Percentiles rank a stretch among this genome's conserved stretches.
Evolutionary conservation across 2,113 vertebrate species (phyloP).

Genomic region (Etheostoma cragini): DNA sequence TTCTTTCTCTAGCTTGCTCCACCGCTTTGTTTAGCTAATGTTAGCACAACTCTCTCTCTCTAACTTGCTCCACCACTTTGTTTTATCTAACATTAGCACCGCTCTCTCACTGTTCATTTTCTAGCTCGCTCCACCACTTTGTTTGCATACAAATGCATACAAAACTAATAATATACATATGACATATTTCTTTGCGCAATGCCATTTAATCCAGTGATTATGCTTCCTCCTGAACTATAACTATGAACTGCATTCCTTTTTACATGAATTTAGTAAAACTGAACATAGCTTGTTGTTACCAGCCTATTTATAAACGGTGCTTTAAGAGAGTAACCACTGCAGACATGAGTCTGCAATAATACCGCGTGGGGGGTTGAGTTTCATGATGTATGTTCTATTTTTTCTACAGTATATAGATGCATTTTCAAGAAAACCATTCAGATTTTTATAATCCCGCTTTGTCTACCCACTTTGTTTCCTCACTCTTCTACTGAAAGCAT

Average conservation of each 20-base stretch:
- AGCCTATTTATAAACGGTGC: slow-evolving; percentile 79
- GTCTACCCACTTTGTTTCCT: slow-evolving; percentile 42
- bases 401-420: slow-evolving; percentile 42
- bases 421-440: slow-evolving; percentile 40
- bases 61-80: too few species aligned
- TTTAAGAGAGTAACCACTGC: slow-evolving; percentile 64
- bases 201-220: slow-evolving; percentile 40
- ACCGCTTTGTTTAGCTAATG: too few species aligned
- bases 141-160: slow-evolving; percentile 5
- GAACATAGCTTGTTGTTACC: slow-evolving; percentile 60
- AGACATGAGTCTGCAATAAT: slow-evolving; percentile 30
- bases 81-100: too few species aligned
- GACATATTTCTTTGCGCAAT: slow-evolving; percentile 33
- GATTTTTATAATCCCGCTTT: slow-evolving; percentile 58
- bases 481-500: slow-evolving; percentile 58
- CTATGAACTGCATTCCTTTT: slow-evolving; percentile 65
- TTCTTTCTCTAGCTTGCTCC: too few species aligned
- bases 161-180: not conserved
- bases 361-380: slow-evolving; percentile 21
- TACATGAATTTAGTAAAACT: slow-evolving; percentile 45
- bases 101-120: too few species aligned
- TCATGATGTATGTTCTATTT: slow-evolving; percentile 57
- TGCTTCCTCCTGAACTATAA: slow-evolving; percentile 33
- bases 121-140: too few species aligned
- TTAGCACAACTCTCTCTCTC: too few species aligned